Conservation (phyloP, 2,113 vertebrate genomes). For the human (Homo sapiens) region GRCh38 chr20:40460501-40461000, state of each 20-base stretch:
- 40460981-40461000: too few species aligned
- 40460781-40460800: not conserved
- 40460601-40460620: not conserved
- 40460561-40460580: not conserved
- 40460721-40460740: not conserved
- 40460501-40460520: not conserved
- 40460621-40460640: not conserved
- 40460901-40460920: not conserved
- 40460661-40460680: not conserved
- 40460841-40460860: not conserved
- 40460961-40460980: too few species aligned
- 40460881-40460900: not conserved
- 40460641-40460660: not conserved
- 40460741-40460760: not conserved
- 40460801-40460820: not conserved
- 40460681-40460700: not conserved
- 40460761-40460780: not conserved
- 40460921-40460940: not conserved
- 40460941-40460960: too few species aligned
- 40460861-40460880: not conserved
- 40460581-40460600: not conserved
- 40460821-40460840: not conserved
- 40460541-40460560: not conserved
- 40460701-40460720: not conserved
- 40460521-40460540: not conserved